Evolutionary conservation across 2,888 invertebrate genomes (phyloP).

Genomic region (Rhodophaea formosa): DNA sequence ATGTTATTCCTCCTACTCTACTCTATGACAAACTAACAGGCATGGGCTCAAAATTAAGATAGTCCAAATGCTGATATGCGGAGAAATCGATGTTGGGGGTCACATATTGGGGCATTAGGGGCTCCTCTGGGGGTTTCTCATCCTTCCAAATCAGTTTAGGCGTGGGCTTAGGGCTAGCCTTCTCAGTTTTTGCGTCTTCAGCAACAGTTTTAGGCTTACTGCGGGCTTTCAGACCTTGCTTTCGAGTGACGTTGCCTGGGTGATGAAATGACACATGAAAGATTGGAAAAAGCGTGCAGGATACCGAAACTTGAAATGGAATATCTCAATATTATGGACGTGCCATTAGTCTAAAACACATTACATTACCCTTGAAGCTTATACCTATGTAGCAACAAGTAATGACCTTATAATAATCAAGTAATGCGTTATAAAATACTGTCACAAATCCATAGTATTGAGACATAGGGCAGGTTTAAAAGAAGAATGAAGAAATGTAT

Average conservation of each 20-base stretch:
- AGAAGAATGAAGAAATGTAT: background rate
- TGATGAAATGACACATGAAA: constrained; percentile 31
- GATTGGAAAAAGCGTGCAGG: constrained; percentile 17
- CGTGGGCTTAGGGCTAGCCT: constrained; percentile 32
- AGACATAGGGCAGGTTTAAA: background rate
- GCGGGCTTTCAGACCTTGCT: constrained; percentile 58
- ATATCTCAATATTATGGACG: background rate
- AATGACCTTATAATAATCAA: background rate
- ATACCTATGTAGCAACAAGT: too few species aligned
- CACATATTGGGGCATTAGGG: constrained; percentile 37
- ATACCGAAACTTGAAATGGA: background rate
- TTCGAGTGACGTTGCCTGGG: constrained; percentile 69
- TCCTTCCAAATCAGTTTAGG: constrained; percentile 55
- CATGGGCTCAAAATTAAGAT: constrained; percentile 63
- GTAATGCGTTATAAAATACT: background rate
- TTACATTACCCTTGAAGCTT: background rate
- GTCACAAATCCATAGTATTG: background rate
- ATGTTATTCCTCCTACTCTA: constrained; percentile 2
- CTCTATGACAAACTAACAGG: constrained; percentile 60
- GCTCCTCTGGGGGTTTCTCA: constrained; percentile 32
- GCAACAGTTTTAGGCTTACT: constrained; percentile 43
- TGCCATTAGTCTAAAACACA: background rate
- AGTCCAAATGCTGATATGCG: constrained; percentile 64
- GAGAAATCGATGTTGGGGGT: constrained; percentile 41
- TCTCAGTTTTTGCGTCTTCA: constrained; percentile 56